These are phyloP conservation scores for Leptopilina boulardi DNA, from an alignment of 1,140 invertebrate genomes.

Conservation along the genomic window DNA sequence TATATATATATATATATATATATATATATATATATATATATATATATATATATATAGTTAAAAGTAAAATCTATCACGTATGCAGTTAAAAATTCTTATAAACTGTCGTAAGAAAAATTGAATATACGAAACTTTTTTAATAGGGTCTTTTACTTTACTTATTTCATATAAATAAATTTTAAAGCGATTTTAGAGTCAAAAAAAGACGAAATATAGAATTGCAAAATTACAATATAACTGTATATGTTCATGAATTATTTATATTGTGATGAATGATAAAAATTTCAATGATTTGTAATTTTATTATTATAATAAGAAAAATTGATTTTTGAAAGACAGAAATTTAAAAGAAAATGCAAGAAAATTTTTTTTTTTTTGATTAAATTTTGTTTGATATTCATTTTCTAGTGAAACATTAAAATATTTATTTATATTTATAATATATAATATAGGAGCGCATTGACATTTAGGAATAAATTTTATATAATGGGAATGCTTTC, in stretches of 20 bases:
- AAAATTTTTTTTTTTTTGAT: neutral
- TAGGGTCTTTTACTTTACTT: conserved; percentile 1
- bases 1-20: too few relatives aligned
- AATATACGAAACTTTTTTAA: conserved; percentile 4
- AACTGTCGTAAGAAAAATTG: conserved; percentile 3
- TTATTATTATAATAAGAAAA: neutral
- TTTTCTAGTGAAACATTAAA: neutral
- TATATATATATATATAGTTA: neutral
- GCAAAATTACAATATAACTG: neutral
- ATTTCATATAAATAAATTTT: too few relatives aligned
- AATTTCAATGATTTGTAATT: neutral
- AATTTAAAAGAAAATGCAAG: neutral
- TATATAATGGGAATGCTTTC: conserved; percentile 26
- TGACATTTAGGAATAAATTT: conserved; percentile 33
- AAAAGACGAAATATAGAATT: neutral
- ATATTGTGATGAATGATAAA: neutral
- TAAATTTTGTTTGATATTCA: neutral
- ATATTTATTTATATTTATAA: neutral
- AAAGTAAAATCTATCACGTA: conserved; percentile 27
- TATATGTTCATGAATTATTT: neutral
- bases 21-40: too few relatives aligned
- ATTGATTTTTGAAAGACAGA: neutral
- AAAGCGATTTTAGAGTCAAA: neutral
- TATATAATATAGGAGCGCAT: neutral
- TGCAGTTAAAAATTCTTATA: conserved; percentile 27